Evolutionary conservation across 1,140 invertebrate genomes (phyloP).

Genomic region (Scaptomyza montana): DNA sequence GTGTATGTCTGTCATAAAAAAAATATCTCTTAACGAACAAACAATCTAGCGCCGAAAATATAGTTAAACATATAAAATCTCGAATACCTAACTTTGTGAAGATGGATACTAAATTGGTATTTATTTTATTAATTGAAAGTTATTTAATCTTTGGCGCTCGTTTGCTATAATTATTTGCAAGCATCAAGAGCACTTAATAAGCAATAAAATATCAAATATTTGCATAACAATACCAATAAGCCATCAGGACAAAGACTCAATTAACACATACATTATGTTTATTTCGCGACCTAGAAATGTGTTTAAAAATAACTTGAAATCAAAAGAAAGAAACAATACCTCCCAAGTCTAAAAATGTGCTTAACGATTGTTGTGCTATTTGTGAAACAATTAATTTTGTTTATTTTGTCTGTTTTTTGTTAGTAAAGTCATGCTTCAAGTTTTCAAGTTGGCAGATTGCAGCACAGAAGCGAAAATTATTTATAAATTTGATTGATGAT

Average conservation of each 20-base stretch:
- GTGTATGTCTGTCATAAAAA: background rate
- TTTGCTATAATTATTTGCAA: background rate
- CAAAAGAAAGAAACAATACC: background rate
- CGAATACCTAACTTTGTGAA: too few species aligned
- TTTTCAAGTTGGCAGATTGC: constrained; percentile 37
- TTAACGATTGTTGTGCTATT: background rate
- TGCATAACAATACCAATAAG: constrained; percentile 8
- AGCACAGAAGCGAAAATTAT: constrained; percentile 19
- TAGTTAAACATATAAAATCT: background rate
- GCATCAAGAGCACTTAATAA: background rate
- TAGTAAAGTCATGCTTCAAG: constrained; percentile 31
- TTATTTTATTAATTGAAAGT: background rate
- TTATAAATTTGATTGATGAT: constrained; percentile 36
- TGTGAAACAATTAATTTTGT: background rate
- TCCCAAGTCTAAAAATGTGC: background rate
- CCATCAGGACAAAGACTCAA: background rate
- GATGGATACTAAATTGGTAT: too few species aligned
- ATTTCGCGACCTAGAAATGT: background rate
- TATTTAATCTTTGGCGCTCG: background rate
- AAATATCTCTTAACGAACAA: background rate
- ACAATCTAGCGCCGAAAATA: background rate
- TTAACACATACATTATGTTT: background rate
- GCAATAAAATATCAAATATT: constrained; percentile 5
- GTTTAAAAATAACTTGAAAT: constrained; percentile 1
- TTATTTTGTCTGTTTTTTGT: background rate